A percentile compares a stretch with the other conserved stretches of the same genome.
These are phyloP conservation scores for Nomada flava DNA, from an alignment of 2,888 invertebrate genomes.

Conservation along the genomic window DNA sequence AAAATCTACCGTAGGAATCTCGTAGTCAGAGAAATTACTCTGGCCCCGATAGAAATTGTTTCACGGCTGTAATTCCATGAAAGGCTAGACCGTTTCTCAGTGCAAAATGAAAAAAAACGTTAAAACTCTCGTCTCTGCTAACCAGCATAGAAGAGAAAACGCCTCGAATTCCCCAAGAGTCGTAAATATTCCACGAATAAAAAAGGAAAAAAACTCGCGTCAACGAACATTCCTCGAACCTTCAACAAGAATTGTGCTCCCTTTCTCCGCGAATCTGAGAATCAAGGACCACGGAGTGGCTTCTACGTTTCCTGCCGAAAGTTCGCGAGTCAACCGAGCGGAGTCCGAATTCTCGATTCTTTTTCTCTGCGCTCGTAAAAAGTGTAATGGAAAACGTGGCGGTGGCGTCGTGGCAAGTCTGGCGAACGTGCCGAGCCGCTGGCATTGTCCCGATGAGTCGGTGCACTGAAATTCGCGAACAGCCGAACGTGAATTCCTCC, in stretches of 20 bases:
- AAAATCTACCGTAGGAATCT: not conserved
- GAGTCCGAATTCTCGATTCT: constrained; percentile 23
- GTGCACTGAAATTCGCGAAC: constrained; percentile 53
- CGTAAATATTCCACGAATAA: not conserved
- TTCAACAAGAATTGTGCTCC: not conserved
- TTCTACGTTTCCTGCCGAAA: constrained; percentile 1
- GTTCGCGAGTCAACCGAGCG: constrained; percentile 33
- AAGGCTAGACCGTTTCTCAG: constrained; percentile 1
- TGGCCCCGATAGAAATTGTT: constrained; percentile 32
- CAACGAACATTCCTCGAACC: not conserved
- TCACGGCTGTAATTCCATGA: constrained; percentile 22
- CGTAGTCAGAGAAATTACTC: constrained; percentile 21
- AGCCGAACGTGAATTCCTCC: constrained; percentile 41
- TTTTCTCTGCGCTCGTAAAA: constrained; percentile 27
- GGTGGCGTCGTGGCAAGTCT: constrained; percentile 17
- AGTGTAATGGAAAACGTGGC: constrained; percentile 48
- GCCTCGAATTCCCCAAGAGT: too few species aligned
- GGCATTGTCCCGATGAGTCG: constrained; percentile 48
- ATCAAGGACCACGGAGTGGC: not conserved
- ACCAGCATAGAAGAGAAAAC: not conserved
- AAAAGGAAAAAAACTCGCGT: constrained; percentile 21
- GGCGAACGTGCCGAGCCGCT: constrained; percentile 44
- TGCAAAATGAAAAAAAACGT: not conserved
- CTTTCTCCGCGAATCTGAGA: not conserved
- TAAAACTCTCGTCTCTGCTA: not conserved